These are phyloP conservation scores for Tiliacea citrago DNA, from an alignment of 2,888 invertebrate genomes.

Conservation along the genomic window DNA sequence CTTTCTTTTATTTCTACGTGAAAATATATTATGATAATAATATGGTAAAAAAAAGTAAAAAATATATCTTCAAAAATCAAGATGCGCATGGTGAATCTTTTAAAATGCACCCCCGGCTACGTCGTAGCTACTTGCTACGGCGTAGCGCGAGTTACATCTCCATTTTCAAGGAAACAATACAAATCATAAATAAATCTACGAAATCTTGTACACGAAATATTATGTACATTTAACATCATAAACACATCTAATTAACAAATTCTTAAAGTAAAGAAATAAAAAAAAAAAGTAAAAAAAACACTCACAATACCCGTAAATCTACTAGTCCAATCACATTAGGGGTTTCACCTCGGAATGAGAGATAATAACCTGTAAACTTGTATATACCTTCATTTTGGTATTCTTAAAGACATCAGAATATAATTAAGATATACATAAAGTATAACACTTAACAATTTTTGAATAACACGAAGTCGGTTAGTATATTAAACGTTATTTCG, in stretches of 20 bases:
- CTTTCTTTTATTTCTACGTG: neutral
- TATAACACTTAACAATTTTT: too few relatives aligned
- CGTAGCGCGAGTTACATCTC: conserved; percentile 4
- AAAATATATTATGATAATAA: neutral
- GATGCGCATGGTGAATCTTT: neutral
- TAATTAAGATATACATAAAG: too few relatives aligned
- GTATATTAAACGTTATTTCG: too few relatives aligned
- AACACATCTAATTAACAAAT: neutral
- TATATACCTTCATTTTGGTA: too few relatives aligned
- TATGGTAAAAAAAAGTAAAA: neutral
- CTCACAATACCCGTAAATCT: neutral
- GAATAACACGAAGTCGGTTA: too few relatives aligned
- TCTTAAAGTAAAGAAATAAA: too few relatives aligned
- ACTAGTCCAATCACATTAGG: too few relatives aligned
- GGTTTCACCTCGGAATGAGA: too few relatives aligned
- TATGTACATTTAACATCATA: neutral
- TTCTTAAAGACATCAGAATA: too few relatives aligned
- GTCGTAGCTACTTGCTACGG: conserved; percentile 43
- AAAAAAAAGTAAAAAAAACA: too few relatives aligned
- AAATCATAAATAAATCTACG: neutral
- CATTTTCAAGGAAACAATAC: neutral
- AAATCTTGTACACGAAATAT: neutral
- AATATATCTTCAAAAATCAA: neutral
- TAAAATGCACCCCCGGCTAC: conserved; percentile 9
- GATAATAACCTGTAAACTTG: too few relatives aligned